Evolutionary conservation across 2,888 invertebrate species (phyloP).

Genomic region (Ophion ellenae): DNA sequence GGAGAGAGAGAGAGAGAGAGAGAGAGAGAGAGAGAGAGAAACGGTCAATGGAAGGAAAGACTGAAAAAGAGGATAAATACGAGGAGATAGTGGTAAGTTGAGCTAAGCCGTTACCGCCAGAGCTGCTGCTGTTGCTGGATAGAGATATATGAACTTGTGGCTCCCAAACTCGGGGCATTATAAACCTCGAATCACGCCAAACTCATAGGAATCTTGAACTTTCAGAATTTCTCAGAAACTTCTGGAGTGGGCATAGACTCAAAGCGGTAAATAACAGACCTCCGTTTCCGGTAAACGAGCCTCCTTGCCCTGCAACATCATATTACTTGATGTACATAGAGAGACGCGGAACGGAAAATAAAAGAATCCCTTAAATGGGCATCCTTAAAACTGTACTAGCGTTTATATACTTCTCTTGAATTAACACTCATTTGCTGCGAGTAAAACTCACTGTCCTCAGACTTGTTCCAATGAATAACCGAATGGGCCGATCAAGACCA

Average conservation of each 20-base stretch:
- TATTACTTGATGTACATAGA: slow-evolving; percentile 14
- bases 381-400: background rate
- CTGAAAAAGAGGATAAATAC: slow-evolving; percentile 51
- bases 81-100: background rate
- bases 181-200: slow-evolving; percentile 57
- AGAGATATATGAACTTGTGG: slow-evolving; percentile 30
- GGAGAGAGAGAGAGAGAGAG: too few relatives aligned
- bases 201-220: slow-evolving; percentile 54
- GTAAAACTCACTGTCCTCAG: background rate
- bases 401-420: background rate
- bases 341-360: slow-evolving; percentile 18
- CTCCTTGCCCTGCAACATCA: slow-evolving; percentile 19
- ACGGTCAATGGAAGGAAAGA: slow-evolving; percentile 44
- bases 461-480: background rate
- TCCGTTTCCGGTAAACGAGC: slow-evolving; percentile 20
- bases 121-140: slow-evolving; percentile 26
- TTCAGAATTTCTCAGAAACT: slow-evolving; percentile 59
- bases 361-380: slow-evolving; percentile 10
- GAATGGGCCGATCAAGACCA: background rate
- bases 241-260: slow-evolving; percentile 36
- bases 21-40: background rate
- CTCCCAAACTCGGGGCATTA: slow-evolving; percentile 58
- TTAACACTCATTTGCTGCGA: background rate
- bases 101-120: slow-evolving; percentile 37
- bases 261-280: slow-evolving; percentile 60